Evolutionary conservation across 2,797 vertebrate genomes (phyloP).

Genomic region (Carduelis carduelis): DNA sequence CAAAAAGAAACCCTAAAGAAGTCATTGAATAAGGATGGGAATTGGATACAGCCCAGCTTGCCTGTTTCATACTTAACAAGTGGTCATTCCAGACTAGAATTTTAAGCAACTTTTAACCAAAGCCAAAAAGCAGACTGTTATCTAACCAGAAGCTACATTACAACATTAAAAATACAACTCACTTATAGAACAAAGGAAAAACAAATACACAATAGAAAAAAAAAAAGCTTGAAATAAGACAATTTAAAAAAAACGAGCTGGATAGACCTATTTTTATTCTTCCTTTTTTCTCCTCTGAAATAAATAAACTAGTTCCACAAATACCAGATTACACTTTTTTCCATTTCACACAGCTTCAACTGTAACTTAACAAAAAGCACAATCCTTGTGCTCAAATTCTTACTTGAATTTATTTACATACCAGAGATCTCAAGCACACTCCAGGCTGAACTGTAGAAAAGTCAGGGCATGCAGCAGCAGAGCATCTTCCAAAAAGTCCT

Average conservation of each 20-base stretch:
- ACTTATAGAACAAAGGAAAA: neutral
- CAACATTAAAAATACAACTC: neutral
- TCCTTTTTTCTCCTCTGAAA: neutral
- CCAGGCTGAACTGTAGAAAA: neutral
- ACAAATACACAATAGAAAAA: rapidly evolving
- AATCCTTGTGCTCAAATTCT: neutral
- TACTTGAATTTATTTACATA: neutral
- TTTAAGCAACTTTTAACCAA: neutral
- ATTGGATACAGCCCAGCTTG: neutral
- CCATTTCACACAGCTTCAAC: neutral
- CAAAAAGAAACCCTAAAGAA: neutral
- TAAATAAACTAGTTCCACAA: neutral
- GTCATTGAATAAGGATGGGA: neutral
- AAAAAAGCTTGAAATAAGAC: neutral
- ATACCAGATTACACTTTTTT: neutral
- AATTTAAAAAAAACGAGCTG: no score
- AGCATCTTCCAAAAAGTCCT: neutral
- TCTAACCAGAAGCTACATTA: neutral
- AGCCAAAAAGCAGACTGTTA: neutral
- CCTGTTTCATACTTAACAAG: neutral
- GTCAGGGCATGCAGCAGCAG: neutral
- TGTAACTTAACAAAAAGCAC: neutral
- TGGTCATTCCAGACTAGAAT: neutral
- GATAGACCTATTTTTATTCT: neutral
- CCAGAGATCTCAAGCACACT: neutral